phyloP scores from a whole-genome alignment of 2,888 invertebrate genomes.

The Heliconius erato region DNA sequence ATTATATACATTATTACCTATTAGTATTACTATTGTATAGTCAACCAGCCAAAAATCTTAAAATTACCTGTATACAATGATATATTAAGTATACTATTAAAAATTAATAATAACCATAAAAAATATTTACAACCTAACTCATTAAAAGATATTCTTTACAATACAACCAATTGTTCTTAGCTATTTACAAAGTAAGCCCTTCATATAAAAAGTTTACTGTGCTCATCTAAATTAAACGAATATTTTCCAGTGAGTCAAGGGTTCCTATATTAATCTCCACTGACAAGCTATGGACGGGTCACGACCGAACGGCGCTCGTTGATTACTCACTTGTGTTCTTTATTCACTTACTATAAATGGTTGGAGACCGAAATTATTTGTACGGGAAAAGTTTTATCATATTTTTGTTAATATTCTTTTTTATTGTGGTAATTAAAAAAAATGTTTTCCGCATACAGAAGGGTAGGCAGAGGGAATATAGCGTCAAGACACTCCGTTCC shows the following conservation, averaged over 20 bases:
- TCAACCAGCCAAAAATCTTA: neutral
- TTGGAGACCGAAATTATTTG: constrained; percentile 6
- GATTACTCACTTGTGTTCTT: constrained; percentile 42
- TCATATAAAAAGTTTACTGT: neutral
- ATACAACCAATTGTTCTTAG: neutral
- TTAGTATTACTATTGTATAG: no score
- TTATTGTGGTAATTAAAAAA: no score
- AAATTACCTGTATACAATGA: neutral
- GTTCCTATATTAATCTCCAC: constrained; percentile 49
- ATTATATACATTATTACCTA: no score
- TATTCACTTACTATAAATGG: constrained; percentile 37
- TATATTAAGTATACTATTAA: neutral
- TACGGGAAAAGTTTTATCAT: constrained; percentile 3
- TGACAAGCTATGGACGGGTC: constrained; percentile 47
- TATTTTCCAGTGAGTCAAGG: constrained; percentile 43
- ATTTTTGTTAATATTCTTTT: neutral
- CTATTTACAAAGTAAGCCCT: neutral
- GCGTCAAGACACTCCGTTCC: no score
- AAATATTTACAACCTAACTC: neutral
- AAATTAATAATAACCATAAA: neutral
- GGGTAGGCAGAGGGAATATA: no score
- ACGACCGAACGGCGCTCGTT: constrained; percentile 28
- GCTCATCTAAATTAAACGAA: neutral
- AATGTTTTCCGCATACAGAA: no score
- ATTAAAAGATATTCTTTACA: neutral